Conservation (phyloP, 2,797 vertebrate species). For the Tolypeutes matacus region DNA sequence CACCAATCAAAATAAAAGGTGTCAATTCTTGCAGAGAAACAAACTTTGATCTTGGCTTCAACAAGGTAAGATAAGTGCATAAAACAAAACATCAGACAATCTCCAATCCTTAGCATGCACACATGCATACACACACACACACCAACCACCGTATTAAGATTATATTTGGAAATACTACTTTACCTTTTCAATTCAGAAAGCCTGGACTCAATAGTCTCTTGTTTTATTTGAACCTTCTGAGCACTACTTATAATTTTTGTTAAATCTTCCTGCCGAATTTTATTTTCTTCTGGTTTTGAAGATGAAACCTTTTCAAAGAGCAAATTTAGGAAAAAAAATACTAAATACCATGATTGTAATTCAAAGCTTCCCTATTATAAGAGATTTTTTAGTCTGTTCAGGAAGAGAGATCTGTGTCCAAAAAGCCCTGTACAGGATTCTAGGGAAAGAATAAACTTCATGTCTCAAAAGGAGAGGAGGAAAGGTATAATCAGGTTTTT, state of each 20-base stretch:
- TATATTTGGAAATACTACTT: constrained; percentile 70
- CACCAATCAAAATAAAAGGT: constrained; percentile 47
- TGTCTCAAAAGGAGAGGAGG: not conserved
- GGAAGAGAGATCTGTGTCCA: constrained; percentile 44
- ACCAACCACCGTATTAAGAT: not conserved
- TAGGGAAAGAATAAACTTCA: constrained; percentile 37
- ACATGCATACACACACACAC: not conserved
- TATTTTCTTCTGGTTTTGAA: constrained; percentile 95
- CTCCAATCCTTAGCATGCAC: not conserved
- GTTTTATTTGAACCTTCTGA: constrained; percentile 95
- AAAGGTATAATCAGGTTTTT: not conserved
- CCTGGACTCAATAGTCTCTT: constrained; percentile 94
- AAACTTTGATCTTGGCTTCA: constrained; percentile 43
- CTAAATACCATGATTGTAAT: not conserved
- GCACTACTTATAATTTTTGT: constrained; percentile 95
- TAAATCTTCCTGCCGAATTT: constrained; percentile 95
- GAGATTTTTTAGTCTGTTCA: not conserved
- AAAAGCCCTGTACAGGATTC: constrained; percentile 10
- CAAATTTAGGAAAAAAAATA: constrained; percentile 64
- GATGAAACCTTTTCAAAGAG: constrained; percentile 93
- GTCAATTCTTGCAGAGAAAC: constrained; percentile 34
- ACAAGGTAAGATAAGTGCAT: constrained; percentile 26
- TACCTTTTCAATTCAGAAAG: constrained; percentile 96
- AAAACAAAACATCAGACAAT: not conserved
- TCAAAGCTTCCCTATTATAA: constrained; percentile 51